These are phyloP conservation scores for Catharus bicknelli DNA, from an alignment of 2,113 vertebrate genomes.

Conservation along the genomic window DNA sequence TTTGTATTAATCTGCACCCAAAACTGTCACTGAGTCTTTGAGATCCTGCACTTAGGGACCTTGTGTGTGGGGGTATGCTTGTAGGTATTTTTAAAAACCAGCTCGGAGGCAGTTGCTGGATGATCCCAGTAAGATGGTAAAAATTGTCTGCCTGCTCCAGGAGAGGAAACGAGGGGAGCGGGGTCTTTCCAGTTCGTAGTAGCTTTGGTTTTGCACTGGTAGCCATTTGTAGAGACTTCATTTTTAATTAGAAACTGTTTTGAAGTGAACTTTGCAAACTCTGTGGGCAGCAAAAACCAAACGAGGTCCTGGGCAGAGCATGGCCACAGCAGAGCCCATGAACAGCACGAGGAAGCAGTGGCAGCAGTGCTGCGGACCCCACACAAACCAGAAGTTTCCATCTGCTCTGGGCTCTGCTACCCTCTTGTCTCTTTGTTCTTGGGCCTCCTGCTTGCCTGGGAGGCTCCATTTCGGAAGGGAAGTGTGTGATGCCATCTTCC, in stretches of 20 bases:
- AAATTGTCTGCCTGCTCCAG: not conserved
- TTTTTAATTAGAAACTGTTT: not conserved
- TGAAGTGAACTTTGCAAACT: not conserved
- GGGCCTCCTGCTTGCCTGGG: not conserved
- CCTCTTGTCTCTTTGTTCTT: not conserved
- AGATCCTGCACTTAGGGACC: not conserved
- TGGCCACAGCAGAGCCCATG: not conserved
- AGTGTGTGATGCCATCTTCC: not conserved
- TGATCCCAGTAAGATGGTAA: not conserved
- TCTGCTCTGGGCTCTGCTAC: not conserved
- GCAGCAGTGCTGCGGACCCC: rapidly evolving
- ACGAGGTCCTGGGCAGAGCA: not conserved
- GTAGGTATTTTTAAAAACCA: not conserved
- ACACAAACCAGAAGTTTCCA: not conserved
- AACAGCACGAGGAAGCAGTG: rapidly evolving
- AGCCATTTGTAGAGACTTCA: not conserved
- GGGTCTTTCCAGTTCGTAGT: rapidly evolving
- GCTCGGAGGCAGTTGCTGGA: not conserved
- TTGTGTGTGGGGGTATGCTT: not conserved
- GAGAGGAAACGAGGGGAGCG: not conserved
- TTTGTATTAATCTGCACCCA: rapidly evolving
- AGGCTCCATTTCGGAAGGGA: not conserved
- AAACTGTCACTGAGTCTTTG: not conserved
- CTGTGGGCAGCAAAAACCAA: rapidly evolving
- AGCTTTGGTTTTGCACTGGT: not conserved